phyloP scores from a whole-genome alignment of 2,797 vertebrate genomes.

The Danio choprae region DNA sequence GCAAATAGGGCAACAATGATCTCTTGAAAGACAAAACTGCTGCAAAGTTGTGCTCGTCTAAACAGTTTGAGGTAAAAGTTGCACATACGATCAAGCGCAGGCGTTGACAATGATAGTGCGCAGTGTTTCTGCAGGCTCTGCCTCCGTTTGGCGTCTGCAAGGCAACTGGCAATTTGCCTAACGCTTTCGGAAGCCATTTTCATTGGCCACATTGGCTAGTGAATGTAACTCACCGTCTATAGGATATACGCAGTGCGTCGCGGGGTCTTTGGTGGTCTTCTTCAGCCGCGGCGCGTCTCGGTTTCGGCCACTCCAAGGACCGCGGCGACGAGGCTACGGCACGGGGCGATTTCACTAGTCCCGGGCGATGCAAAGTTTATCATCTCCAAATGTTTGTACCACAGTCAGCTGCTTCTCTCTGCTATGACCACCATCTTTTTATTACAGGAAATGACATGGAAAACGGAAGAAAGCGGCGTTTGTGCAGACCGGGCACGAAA shows the following conservation, averaged over 20 bases:
- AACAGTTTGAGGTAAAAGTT: neutral
- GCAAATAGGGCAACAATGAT: conserved; percentile 48
- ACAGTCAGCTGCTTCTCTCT: conserved; percentile 84
- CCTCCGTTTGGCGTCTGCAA: conserved; percentile 58
- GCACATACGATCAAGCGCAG: neutral
- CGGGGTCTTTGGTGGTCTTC: conserved; percentile 52
- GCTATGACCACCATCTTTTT: conserved; percentile 95
- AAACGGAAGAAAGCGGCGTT: conserved; percentile 89
- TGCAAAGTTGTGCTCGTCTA: conserved; percentile 24
- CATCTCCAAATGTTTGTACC: conserved; percentile 70
- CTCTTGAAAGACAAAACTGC: conserved; percentile 49
- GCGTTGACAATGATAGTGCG: neutral
- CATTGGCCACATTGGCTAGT: conserved; percentile 88
- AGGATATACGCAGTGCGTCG: conserved; percentile 59
- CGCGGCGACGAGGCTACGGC: conserved; percentile 61
- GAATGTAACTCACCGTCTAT: conserved; percentile 84
- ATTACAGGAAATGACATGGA: conserved; percentile 98
- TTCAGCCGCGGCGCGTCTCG: conserved; percentile 14
- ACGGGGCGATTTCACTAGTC: conserved; percentile 70
- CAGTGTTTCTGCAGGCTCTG: conserved; percentile 1
- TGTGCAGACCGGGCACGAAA: conserved; percentile 79
- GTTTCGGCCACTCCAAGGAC: conserved; percentile 24
- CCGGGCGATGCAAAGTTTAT: conserved; percentile 74
- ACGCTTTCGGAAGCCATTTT: conserved; percentile 85
- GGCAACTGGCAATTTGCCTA: conserved; percentile 72